Evolutionary conservation across 2,797 vertebrate genomes (phyloP).

Genomic region (Cyclopterus lumpus): DNA sequence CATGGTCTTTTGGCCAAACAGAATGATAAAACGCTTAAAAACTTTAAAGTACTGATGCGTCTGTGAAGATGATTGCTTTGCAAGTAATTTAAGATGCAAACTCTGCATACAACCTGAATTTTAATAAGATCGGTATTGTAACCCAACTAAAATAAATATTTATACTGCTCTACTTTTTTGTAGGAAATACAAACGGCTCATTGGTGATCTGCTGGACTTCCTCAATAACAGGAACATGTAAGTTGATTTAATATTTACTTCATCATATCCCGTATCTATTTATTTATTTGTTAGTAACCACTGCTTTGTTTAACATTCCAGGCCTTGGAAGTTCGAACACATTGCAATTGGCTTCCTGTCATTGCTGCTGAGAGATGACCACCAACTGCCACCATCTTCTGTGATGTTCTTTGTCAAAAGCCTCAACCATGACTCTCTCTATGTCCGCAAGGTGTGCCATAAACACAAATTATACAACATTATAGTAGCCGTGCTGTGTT

Average conservation of each 20-base stretch:
- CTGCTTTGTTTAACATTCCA: slow-evolving; percentile 61
- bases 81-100: background rate
- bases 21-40: background rate
- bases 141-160: background rate
- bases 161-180: slow-evolving; percentile 38
- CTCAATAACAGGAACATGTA: slow-evolving; percentile 94
- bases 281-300: slow-evolving; percentile 2
- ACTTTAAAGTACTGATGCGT: background rate
- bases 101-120: background rate
- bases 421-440: slow-evolving; percentile 96
- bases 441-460: slow-evolving; percentile 92
- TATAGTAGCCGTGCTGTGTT: background rate
- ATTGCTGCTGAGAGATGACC: slow-evolving; percentile 93
- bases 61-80: background rate
- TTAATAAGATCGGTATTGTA: background rate
- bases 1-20: background rate
- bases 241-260: slow-evolving; percentile 62
- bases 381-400: slow-evolving; percentile 88
- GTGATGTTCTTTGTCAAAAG: slow-evolving; percentile 93
- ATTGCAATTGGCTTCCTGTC: slow-evolving; percentile 95
- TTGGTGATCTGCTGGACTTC: slow-evolving; percentile 89
- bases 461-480: background rate
- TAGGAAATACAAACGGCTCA: slow-evolving; percentile 93
- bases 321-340: slow-evolving; percentile 99
- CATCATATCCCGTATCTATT: background rate